Evolutionary conservation across 2,113 vertebrate species (phyloP).

Genomic region (Holacanthus passer): DNA sequence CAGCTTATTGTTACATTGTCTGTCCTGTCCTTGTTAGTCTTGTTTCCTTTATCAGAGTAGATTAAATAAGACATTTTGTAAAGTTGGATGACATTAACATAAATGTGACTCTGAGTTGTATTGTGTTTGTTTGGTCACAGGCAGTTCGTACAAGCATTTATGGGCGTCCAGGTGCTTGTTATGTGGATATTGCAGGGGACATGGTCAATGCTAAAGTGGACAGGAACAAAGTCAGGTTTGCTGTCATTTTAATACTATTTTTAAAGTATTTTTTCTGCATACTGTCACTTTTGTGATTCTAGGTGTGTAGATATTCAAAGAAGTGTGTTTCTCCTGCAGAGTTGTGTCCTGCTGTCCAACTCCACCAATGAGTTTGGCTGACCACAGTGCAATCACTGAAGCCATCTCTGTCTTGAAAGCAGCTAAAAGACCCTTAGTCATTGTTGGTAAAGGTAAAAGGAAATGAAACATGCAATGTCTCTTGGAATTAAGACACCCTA

Average conservation of each 20-base stretch:
- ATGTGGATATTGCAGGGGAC: conserved; percentile 95
- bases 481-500: neutral
- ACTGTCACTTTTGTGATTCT: neutral
- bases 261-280: neutral
- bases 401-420: conserved; percentile 84
- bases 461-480: neutral
- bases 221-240: conserved; percentile 86
- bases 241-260: conserved; percentile 7
- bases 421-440: conserved; percentile 90
- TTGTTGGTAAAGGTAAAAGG: conserved; percentile 93
- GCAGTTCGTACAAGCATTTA: conserved; percentile 94
- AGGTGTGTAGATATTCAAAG: neutral
- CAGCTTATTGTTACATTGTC: neutral
- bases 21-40: neutral
- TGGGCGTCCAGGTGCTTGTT: conserved; percentile 94
- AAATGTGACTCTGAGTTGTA: neutral
- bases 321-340: conserved; percentile 74
- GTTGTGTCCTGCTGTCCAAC: conserved; percentile 86
- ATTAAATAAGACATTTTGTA: neutral
- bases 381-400: conserved; percentile 76
- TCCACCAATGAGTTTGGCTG: conserved; percentile 88
- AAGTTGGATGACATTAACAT: neutral
- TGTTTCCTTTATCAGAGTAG: neutral
- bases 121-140: conserved; percentile 73
- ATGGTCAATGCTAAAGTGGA: conserved; percentile 90